These are phyloP conservation scores for Bombyx huttoni DNA, from an alignment of 2,888 invertebrate species.

Conservation along the genomic window DNA sequence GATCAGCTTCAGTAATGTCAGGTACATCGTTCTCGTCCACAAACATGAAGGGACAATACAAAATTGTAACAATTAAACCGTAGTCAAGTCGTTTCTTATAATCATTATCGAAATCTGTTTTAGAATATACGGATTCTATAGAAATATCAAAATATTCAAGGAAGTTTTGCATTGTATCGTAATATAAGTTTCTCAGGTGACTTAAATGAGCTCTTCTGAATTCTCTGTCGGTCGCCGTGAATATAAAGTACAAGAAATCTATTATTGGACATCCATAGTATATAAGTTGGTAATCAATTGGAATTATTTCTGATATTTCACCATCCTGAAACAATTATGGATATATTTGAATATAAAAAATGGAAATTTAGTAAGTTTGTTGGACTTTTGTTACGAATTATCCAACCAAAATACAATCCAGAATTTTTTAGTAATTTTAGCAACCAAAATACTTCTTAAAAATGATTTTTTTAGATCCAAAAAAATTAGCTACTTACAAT, in stretches of 20 bases:
- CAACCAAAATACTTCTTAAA: no score
- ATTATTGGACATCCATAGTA: slow-evolving; percentile 6
- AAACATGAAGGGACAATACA: slow-evolving; percentile 20
- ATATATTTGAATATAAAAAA: background rate
- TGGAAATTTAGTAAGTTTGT: background rate
- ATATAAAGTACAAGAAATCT: slow-evolving; percentile 1
- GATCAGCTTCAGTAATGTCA: slow-evolving; percentile 16
- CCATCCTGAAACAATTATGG: slow-evolving; percentile 4
- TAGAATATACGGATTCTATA: slow-evolving; percentile 19
- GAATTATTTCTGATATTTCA: slow-evolving; percentile 1
- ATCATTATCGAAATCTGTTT: slow-evolving; percentile 21
- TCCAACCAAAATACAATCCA: no score
- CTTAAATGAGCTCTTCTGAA: slow-evolving; percentile 22
- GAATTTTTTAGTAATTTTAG: no score
- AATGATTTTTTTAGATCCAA: no score
- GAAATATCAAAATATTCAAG: slow-evolving; percentile 23
- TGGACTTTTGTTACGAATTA: background rate
- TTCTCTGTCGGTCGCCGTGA: slow-evolving; percentile 14
- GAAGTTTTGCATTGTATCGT: slow-evolving; percentile 14
- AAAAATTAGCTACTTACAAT: slow-evolving; percentile 12
- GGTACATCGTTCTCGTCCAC: slow-evolving; percentile 18
- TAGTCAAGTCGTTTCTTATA: slow-evolving; percentile 21
- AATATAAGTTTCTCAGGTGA: slow-evolving; percentile 22
- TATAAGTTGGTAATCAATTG: slow-evolving; percentile 7
- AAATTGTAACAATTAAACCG: slow-evolving; percentile 17